Conservation (phyloP, 23 tunicate species). For the Oikopleura dioica region DNA sequence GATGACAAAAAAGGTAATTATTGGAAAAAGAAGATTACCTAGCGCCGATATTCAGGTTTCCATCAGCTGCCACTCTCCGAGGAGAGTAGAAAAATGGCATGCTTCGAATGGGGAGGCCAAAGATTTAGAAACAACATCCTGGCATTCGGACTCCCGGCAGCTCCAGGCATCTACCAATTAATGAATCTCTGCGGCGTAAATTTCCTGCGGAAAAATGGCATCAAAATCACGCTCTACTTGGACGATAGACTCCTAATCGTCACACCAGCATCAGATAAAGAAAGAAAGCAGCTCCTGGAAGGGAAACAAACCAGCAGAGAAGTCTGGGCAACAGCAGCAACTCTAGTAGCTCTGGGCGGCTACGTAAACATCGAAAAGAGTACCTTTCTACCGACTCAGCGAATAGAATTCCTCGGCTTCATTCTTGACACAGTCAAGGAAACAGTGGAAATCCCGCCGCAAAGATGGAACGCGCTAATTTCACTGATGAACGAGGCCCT, state of each 20-base stretch:
- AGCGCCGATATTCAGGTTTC: too few relatives aligned
- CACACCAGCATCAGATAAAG: background rate
- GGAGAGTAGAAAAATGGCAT: background rate
- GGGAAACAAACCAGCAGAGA: background rate
- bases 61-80: background rate
- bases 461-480: background rate
- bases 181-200: background rate
- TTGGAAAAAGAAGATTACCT: too few relatives aligned
- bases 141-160: background rate
- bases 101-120: background rate
- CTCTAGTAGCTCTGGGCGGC: background rate
- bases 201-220: background rate
- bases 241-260: background rate
- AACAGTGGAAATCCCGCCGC: background rate
- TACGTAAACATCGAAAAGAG: background rate
- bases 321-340: background rate
- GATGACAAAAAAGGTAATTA: background rate
- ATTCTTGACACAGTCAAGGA: background rate
- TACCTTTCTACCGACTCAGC: background rate
- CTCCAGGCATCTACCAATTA: background rate
- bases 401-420: background rate
- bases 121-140: background rate
- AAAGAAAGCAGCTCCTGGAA: background rate
- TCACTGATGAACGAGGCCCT: background rate
- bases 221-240: background rate